These are phyloP conservation scores for Trissoscelio sp. DNA, from an alignment of 2,888 invertebrate genomes.

Conservation along the genomic window DNA sequence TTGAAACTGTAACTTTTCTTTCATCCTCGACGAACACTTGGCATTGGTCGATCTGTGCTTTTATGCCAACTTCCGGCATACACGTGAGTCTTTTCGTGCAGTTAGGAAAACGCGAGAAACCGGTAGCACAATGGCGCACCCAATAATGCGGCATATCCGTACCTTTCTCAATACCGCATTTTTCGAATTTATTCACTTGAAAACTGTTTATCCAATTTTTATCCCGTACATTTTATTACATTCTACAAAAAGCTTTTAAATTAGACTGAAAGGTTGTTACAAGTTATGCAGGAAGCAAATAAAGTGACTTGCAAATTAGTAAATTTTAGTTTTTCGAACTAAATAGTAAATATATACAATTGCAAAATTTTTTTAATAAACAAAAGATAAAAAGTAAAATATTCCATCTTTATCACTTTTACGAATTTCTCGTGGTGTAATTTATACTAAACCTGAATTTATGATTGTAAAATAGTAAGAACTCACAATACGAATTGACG, in stretches of 20 bases:
- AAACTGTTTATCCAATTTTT: constrained; percentile 51
- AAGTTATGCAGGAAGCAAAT: no score
- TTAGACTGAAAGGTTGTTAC: constrained; percentile 18
- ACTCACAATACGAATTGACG: no score
- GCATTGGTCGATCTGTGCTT: constrained; percentile 69
- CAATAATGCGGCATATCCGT: constrained; percentile 66
- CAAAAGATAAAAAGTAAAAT: no score
- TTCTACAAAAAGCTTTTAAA: constrained; percentile 24
- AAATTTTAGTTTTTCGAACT: no score
- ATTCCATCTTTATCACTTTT: no score
- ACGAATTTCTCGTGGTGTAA: no score
- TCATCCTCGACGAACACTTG: constrained; percentile 66
- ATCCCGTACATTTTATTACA: constrained; percentile 38
- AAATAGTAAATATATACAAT: no score
- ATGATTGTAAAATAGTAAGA: no score
- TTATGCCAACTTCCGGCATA: constrained; percentile 72
- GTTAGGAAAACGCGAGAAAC: constrained; percentile 69
- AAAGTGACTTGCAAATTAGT: no score
- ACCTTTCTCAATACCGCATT: constrained; percentile 46
- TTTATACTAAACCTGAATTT: no score
- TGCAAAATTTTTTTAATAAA: no score
- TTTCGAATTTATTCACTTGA: constrained; percentile 50
- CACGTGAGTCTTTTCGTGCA: constrained; percentile 55
- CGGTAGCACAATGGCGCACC: constrained; percentile 68
- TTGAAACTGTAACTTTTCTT: constrained; percentile 60